Evolutionary conservation across 2,797 vertebrate species (phyloP), one percentile per base, ranked within the genome.

Genomic region (Rhinoraja longicauda): DNA sequence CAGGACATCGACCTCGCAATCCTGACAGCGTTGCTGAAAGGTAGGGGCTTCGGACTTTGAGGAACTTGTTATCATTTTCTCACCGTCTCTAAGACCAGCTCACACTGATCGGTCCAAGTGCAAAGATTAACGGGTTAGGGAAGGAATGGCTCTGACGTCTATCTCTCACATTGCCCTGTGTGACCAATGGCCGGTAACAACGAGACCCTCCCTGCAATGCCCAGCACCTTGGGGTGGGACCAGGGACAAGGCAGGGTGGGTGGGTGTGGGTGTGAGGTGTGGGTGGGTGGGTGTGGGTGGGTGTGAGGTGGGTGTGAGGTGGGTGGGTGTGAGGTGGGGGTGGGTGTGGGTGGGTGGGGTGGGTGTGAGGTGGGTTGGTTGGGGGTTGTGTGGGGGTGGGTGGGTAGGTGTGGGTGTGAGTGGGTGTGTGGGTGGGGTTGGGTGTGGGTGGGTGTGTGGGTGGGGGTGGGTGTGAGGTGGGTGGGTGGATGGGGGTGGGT

Each of bases 1-100:
- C 98, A 98, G 72, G 99, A 99, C 93, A 98, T 99, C 67, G 99
- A 99, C 96, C 99, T 99, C 98, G 98, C 99, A 45, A 99, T 99
- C 95, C 95, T 99, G 64, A 99, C 98, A 0, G 99, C 99, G 59
- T 96, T 99, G 93, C 95, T 99, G 93, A 99, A 99, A 98, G 99
- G 99, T 99, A 96, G 67, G 90, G 0, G 6, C 5, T 64, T 32
- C 57, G 2, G 0, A 17, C 2, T 21, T 36, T 88, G n/a, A 62
- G 64, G n/a, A 10, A 67, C 1, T 36, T 64, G 8, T 64, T 88
- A 15, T 62, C 1, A 15, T 21, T n/a, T 9, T 19, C 84, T 32
- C 62, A 88, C 7, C 17, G n/a, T 32, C 12, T 10, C 0, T 10
- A 32, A 36, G 19, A 88, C 64, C 32, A 36, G 19, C 17, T 88